Conservation (phyloP, 2,888 invertebrate species). For the Dicycla oo region DNA sequence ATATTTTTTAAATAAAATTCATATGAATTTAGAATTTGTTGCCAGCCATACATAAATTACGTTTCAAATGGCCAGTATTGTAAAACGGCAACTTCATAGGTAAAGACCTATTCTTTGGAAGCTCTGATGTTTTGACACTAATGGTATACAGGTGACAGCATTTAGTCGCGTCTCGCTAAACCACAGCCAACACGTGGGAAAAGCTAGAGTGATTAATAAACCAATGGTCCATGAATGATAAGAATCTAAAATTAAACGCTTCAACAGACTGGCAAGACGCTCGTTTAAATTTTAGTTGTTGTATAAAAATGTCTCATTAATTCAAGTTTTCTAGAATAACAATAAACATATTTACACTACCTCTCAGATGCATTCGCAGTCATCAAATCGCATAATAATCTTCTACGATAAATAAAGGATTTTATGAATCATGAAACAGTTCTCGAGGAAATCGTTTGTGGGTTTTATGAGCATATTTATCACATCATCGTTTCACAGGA, state of each 20-base stretch:
- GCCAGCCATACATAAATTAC: too few relatives aligned
- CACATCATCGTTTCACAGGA: slow-evolving; percentile 73
- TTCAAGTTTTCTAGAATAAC: slow-evolving; percentile 42
- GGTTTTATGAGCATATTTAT: slow-evolving; percentile 76
- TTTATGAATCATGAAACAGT: slow-evolving; percentile 78
- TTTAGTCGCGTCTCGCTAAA: slow-evolving; percentile 6
- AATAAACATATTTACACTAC: slow-evolving; percentile 51
- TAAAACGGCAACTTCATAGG: too few relatives aligned
- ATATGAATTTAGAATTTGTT: too few relatives aligned
- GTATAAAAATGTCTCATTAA: slow-evolving; percentile 34
- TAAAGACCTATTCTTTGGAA: too few relatives aligned
- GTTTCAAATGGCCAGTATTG: too few relatives aligned
- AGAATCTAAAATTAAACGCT: slow-evolving; percentile 16
- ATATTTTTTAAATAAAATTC: too few relatives aligned
- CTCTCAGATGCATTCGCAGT: slow-evolving; percentile 55
- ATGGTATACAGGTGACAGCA: neutral
- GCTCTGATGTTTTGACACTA: neutral
- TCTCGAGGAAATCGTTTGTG: slow-evolving; percentile 70
- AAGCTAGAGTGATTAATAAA: slow-evolving; percentile 20
- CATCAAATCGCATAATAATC: slow-evolving; percentile 68
- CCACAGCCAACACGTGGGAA: slow-evolving; percentile 7
- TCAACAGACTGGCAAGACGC: slow-evolving; percentile 3
- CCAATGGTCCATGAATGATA: slow-evolving; percentile 2
- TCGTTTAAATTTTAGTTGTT: slow-evolving; percentile 29
- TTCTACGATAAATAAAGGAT: slow-evolving; percentile 67